These are phyloP conservation scores for Stegastes partitus DNA, from an alignment of 2,113 vertebrate genomes.

Conservation along the genomic window DNA sequence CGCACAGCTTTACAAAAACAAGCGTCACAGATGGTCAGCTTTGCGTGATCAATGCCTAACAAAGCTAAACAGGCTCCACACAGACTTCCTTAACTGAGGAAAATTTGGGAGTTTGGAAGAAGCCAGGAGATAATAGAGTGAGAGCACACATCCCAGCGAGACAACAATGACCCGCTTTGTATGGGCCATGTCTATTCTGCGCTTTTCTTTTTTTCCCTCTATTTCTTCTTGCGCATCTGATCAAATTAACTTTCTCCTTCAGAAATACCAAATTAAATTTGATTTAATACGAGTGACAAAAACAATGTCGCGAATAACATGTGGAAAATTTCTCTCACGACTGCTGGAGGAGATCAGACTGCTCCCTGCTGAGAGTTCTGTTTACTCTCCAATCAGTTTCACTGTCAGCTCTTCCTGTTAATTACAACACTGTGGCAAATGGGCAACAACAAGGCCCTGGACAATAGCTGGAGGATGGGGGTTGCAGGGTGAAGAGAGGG, in stretches of 20 bases:
- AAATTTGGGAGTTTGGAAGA: not conserved
- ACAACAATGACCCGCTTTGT: not conserved
- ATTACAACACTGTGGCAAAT: constrained; percentile 37
- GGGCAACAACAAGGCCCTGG: constrained; percentile 30
- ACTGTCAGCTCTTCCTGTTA: constrained; percentile 20
- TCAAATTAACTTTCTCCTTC: constrained; percentile 23
- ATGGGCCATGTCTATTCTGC: not conserved
- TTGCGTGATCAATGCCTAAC: not conserved
- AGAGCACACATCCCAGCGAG: not conserved
- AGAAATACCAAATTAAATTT: constrained; percentile 6
- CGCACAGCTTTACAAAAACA: too few species aligned
- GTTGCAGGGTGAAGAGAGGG: not conserved
- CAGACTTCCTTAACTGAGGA: not conserved
- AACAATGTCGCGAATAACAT: not conserved
- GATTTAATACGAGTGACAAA: constrained; percentile 28
- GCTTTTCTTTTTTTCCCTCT: not conserved
- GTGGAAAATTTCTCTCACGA: constrained; percentile 24
- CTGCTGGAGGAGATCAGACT: not conserved
- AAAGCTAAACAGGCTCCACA: not conserved
- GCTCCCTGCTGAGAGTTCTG: constrained; percentile 37
- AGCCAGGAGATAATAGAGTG: not conserved
- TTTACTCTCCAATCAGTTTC: constrained; percentile 39
- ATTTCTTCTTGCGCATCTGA: not conserved
- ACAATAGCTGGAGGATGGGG: constrained; percentile 6
- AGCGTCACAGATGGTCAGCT: too few species aligned